These are phyloP conservation scores for Seladonia tumulorum DNA, from an alignment of 2,888 invertebrate genomes.

Conservation along the genomic window DNA sequence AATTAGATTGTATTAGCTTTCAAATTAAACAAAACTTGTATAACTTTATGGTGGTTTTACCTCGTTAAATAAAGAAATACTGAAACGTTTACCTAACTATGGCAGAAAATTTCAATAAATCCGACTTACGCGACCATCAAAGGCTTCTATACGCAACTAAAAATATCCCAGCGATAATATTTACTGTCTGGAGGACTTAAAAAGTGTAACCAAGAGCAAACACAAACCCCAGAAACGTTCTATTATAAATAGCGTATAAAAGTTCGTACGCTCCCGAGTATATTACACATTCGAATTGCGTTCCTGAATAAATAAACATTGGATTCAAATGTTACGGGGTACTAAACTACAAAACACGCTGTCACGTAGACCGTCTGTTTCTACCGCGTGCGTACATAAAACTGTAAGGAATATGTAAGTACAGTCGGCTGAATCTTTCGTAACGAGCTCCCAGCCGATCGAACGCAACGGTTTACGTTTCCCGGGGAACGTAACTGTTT, in stretches of 20 bases:
- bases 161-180: too few species aligned
- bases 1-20: too few species aligned
- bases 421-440: neutral
- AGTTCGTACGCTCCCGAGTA: neutral
- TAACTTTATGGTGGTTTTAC: too few species aligned
- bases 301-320: neutral
- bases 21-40: too few species aligned
- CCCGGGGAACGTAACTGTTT: neutral
- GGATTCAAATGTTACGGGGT: slow-evolving; percentile 1
- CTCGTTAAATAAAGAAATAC: too few species aligned
- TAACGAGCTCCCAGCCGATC: neutral
- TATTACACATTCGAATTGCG: neutral
- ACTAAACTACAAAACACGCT: neutral
- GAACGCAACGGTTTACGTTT: neutral
- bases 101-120: too few species aligned
- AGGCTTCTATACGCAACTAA: too few species aligned
- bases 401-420: neutral
- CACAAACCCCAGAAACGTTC: neutral
- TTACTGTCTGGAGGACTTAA: neutral
- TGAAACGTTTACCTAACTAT: too few species aligned
- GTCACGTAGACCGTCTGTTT: neutral
- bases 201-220: neutral
- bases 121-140: too few species aligned
- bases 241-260: neutral
- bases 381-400: neutral